phyloP scores from a whole-genome alignment of 2,888 invertebrate genomes.

The Autographa gamma region DNA sequence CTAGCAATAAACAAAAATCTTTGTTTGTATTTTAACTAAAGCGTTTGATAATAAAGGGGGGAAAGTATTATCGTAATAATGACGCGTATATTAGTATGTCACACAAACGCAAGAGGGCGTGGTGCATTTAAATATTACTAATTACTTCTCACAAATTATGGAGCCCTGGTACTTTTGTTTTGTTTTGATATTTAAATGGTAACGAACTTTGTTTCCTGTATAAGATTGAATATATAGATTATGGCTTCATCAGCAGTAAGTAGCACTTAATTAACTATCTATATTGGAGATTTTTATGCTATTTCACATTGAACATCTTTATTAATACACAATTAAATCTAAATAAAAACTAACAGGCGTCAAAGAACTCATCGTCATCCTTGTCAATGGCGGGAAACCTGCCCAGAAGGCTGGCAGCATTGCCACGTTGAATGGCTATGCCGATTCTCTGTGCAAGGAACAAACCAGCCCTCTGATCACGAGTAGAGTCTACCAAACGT shows the following conservation, averaged over 20 bases:
- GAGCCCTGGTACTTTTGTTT: constrained; percentile 34
- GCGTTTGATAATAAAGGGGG: not conserved
- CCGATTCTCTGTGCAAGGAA: too few relatives aligned
- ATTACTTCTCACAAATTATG: constrained; percentile 59
- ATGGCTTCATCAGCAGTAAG: not conserved
- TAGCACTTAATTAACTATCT: too few relatives aligned
- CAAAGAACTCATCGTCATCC: too few relatives aligned
- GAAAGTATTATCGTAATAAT: constrained; percentile 1
- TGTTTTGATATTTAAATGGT: not conserved
- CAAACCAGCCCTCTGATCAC: too few relatives aligned
- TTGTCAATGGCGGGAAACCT: too few relatives aligned
- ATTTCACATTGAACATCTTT: too few relatives aligned
- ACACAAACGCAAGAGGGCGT: constrained; percentile 44
- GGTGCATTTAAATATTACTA: constrained; percentile 58
- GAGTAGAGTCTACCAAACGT: too few relatives aligned
- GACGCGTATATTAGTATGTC: constrained; percentile 11
- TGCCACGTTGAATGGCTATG: too few relatives aligned
- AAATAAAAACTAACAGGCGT: too few relatives aligned
- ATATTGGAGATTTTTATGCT: too few relatives aligned
- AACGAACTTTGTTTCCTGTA: not conserved
- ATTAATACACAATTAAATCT: too few relatives aligned
- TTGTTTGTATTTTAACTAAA: not conserved
- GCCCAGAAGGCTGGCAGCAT: too few relatives aligned
- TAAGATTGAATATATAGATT: not conserved
- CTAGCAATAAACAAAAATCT: not conserved